Percentiles rank a stretch among this genome's conserved stretches.
Conservation (phyloP, 1,140 invertebrate genomes). For the Caerostris darwini region DNA sequence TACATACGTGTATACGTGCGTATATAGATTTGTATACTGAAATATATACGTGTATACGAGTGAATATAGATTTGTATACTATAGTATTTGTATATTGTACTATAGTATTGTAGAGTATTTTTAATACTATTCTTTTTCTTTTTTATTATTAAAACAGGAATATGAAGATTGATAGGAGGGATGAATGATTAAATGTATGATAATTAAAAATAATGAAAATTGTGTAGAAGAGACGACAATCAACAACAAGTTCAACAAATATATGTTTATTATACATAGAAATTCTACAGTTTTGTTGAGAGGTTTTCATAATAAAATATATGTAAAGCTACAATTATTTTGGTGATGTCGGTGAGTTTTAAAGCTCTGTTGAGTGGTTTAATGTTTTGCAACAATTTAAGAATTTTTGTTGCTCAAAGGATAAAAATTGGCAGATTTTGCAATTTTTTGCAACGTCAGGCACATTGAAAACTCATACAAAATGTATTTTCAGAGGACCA, state of each 20-base stretch:
- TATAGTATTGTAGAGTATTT: too few species aligned
- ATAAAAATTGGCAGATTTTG: slow-evolving; percentile 9
- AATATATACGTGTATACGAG: too few species aligned
- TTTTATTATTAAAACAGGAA: too few species aligned
- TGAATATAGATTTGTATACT: too few species aligned
- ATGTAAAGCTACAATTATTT: slow-evolving; percentile 27
- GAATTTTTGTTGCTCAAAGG: background rate
- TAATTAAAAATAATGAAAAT: background rate
- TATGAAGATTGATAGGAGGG: too few species aligned
- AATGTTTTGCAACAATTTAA: slow-evolving; percentile 33
- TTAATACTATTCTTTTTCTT: too few species aligned
- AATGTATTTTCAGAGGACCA: background rate
- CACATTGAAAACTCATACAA: slow-evolving; percentile 52
- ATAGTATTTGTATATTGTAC: too few species aligned
- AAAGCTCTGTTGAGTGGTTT: slow-evolving; percentile 59
- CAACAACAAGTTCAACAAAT: slow-evolving; percentile 42
- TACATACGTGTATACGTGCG: too few species aligned
- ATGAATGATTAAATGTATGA: background rate
- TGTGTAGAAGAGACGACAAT: background rate
- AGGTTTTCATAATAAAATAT: slow-evolving; percentile 47
- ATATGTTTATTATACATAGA: slow-evolving; percentile 71
- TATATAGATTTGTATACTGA: too few species aligned
- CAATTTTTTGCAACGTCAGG: slow-evolving; percentile 10
- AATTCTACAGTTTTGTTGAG: slow-evolving; percentile 68
- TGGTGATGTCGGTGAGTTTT: slow-evolving; percentile 49